Conservation (phyloP, 1,140 invertebrate species). For the Mycetomoellerius zeteki region DNA sequence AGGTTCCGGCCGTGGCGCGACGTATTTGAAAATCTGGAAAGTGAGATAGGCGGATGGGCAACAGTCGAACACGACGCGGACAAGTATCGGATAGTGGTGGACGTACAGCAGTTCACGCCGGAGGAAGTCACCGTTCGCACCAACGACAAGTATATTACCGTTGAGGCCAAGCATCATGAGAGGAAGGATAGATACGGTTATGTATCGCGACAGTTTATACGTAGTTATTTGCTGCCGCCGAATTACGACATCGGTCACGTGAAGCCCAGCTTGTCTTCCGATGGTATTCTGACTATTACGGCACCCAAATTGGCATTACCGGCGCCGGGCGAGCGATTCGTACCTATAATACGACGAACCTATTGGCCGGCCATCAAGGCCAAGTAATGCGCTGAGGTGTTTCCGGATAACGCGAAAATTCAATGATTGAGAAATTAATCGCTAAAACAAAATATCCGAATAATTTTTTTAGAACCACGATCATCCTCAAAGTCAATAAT, state of each 20-base stretch:
- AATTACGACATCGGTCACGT: constrained; percentile 87
- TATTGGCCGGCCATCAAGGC: constrained; percentile 61
- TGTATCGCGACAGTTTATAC: constrained; percentile 91
- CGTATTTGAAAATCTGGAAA: constrained; percentile 17
- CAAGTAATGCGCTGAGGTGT: neutral
- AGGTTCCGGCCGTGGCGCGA: constrained; percentile 35
- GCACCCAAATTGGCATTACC: constrained; percentile 78
- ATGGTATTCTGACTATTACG: constrained; percentile 87
- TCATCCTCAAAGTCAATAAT: neutral
- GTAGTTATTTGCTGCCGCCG: constrained; percentile 90
- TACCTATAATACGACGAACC: constrained; percentile 59
- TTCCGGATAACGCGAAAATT: constrained; percentile 19
- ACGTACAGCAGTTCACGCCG: constrained; percentile 69
- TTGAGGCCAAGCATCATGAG: constrained; percentile 93
- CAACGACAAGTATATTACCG: constrained; percentile 90
- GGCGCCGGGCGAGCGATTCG: constrained; percentile 62
- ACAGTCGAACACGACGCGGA: constrained; percentile 33
- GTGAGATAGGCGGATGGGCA: constrained; percentile 30
- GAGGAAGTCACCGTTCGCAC: constrained; percentile 71
- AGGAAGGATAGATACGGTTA: constrained; percentile 92
- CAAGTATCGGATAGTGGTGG: constrained; percentile 62
- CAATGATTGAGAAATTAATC: neutral
- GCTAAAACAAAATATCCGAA: neutral
- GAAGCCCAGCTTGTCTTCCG: constrained; percentile 85
- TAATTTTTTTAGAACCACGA: neutral